Evolutionary conservation across 2,797 vertebrate species (phyloP).

Genomic region (Centropyge bicolor): DNA sequence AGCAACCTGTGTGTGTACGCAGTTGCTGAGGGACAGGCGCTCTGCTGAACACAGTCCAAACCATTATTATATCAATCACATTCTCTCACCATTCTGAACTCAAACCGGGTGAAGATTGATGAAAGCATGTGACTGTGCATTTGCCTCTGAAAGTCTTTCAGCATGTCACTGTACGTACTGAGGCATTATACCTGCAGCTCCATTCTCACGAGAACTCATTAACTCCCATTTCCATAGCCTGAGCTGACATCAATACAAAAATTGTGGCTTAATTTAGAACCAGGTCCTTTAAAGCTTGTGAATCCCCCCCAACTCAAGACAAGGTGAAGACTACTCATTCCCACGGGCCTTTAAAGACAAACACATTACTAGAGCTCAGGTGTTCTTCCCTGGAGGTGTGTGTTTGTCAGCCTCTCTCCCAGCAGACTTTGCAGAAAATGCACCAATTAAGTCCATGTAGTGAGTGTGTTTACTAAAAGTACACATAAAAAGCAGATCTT

Average conservation of each 20-base stretch:
- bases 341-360: conserved; percentile 70
- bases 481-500: not conserved
- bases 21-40: not conserved
- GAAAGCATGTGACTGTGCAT: conserved; percentile 26
- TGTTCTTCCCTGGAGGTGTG: conserved; percentile 62
- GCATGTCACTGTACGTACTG: conserved; percentile 3
- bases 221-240: conserved; percentile 43
- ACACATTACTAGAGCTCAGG: conserved; percentile 71
- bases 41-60: not conserved
- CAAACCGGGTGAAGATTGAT: not conserved
- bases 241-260: conserved; percentile 36
- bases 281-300: conserved; percentile 30
- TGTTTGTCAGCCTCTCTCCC: conserved; percentile 78
- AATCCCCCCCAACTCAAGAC: conserved; percentile 23
- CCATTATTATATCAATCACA: not conserved
- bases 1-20: not conserved
- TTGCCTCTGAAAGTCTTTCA: conserved; percentile 19
- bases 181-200: conserved; percentile 19
- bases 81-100: not conserved
- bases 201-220: conserved; percentile 71
- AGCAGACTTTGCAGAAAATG: conserved; percentile 53
- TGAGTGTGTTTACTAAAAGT: conserved; percentile 12
- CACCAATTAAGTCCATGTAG: conserved; percentile 62
- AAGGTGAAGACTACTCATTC: conserved; percentile 30
- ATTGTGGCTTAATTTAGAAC: conserved; percentile 38